Conservation (phyloP, 2,888 invertebrate genomes). For the Shargacucullia verbasci region DNA sequence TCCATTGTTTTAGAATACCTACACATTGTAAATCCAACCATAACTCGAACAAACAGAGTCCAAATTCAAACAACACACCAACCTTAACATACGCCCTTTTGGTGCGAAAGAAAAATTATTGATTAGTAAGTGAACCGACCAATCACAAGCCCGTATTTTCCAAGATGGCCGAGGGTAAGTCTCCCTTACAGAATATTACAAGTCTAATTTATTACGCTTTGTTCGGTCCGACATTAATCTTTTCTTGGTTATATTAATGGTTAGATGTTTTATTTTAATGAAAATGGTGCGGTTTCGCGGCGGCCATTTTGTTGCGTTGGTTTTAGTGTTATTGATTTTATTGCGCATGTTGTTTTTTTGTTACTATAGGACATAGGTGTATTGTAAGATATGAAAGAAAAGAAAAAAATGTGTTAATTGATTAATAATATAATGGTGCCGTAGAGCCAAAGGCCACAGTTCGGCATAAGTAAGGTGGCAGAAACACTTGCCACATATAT, state of each 20-base stretch:
- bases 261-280: conserved; percentile 86
- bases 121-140: conserved; percentile 80
- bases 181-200: conserved; percentile 78
- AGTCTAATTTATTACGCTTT: conserved; percentile 88
- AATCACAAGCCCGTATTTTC: conserved; percentile 69
- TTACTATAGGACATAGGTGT: no score
- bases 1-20: conserved; percentile 30
- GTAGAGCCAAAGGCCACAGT: no score
- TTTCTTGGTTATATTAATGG: conserved; percentile 87
- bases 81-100: conserved; percentile 52
- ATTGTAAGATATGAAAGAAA: no score
- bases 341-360: not conserved
- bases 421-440: no score
- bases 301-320: conserved; percentile 76
- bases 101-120: conserved; percentile 66
- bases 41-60: not conserved
- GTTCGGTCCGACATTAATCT: conserved; percentile 85
- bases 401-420: no score
- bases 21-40: conserved; percentile 1
- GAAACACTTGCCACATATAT: no score
- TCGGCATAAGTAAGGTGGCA: no score
- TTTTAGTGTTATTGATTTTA: conserved; percentile 46
- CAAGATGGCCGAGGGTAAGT: conserved; percentile 83
- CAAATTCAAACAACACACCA: not conserved
- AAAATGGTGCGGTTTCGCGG: conserved; percentile 63